These are phyloP conservation scores for Scytalopus superciliaris DNA, from an alignment of 2,113 vertebrate genomes.

Conservation along the genomic window DNA sequence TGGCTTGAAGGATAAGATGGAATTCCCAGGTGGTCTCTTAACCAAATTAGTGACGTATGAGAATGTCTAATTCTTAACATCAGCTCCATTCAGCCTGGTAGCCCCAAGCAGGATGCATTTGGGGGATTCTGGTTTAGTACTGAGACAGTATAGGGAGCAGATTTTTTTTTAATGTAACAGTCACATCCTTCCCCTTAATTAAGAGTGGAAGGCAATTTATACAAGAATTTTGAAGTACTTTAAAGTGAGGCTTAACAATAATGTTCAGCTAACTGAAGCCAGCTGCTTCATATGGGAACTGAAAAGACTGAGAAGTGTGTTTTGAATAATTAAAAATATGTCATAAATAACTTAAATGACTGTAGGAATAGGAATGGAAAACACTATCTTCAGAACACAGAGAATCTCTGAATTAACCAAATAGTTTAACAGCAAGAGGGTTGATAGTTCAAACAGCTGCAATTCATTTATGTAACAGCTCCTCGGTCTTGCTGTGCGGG, in stretches of 20 bases:
- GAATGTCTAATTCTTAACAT: background rate
- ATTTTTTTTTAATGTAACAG: background rate
- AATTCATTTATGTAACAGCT: background rate
- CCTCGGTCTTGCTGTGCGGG: background rate
- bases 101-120: background rate
- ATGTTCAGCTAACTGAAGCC: background rate
- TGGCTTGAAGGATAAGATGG: background rate
- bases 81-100: background rate
- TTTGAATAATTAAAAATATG: conserved; percentile 27
- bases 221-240: background rate
- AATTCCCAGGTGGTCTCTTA: background rate
- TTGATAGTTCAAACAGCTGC: background rate
- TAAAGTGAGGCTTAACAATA: background rate
- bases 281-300: background rate
- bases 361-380: background rate
- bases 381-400: background rate
- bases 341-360: conserved; percentile 6
- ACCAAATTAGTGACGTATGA: background rate
- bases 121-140: background rate
- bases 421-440: background rate
- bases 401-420: background rate
- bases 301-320: background rate
- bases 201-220: background rate
- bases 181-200: background rate
- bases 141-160: background rate